Evolutionary conservation across 2,888 invertebrate species (phyloP), one percentile per base, ranked within the genome.

Genomic region (Eristalinus aeneus): DNA sequence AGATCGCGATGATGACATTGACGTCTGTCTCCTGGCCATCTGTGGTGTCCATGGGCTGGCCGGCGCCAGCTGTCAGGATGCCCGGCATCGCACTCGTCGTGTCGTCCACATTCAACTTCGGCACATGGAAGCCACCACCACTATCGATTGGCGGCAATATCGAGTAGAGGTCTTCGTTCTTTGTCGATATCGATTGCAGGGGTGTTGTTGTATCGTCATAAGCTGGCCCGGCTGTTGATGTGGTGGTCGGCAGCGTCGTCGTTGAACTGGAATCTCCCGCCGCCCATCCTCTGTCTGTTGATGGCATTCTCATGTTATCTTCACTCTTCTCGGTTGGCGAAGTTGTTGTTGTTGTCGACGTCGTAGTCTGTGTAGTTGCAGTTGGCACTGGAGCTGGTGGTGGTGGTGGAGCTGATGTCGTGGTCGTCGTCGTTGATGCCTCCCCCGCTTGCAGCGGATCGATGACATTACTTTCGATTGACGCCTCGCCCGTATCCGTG

Each of bases 1-100:
- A 95, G 81, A 97, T 96, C 12, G 97, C 97, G 11, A 96, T 96
- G 68, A 97, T 95, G 5, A 96, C 96, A 75, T 96, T 96, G 0
- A 95, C 94, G 58, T 94, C 94, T 3, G 93, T 93, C 90, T 90
- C 91, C 64, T 89, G 89, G 0, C 89, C 89, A 27, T 89, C 88
- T 4, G 89, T 73, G 0, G 89, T 65, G 23, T 84, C 84, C 64
- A 87, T 85, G 12, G 89, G 80, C 12, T 87, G 54, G 6, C 85
- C 81, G 8, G 60, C 4, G 63, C 82, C 61, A 12, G 73, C 22
- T 36, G 60, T 46, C 9, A 86, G 6, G 2, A 46, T 76, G 0
- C 63, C 56, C 11, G 76, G 56, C 22, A 78, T 32, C 32, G 87
- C 61, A 10, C 77, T 86, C n/a, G 68, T 83, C 20, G 53, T 39